Evolutionary conservation across 2,888 invertebrate genomes (phyloP), one percentile per base, ranked within the genome.

Genomic region (Heliconius hortense): DNA sequence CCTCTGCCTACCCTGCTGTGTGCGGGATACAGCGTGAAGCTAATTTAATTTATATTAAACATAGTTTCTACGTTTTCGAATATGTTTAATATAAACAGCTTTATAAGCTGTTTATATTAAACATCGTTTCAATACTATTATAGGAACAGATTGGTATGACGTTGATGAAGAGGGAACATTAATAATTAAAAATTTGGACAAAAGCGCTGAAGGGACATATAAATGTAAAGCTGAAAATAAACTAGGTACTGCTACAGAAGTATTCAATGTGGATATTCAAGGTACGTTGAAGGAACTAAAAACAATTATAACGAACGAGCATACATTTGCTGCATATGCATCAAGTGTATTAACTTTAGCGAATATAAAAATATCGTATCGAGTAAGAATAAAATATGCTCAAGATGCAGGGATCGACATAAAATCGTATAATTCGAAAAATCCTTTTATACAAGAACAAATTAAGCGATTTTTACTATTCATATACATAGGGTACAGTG

Each of bases 141-240:
- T 48, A 90, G 91, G 86, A 39, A 80, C 85, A 15, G 79, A 83
- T n/a, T 86, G 84, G 83, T 84, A 83, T 53, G 82, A 85, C n/a
- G 82, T 87, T 10, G 82, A 83, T 31, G 80, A 82, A 3, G 84
- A 89, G 35, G 89, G 87, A 0, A 85, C 87, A 18, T 79, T 91
- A 7, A 60, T 85, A 2, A 85, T 91, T 39, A 86, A 83, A 60
- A 82, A 88, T 63, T 72, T 90, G 0, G 84, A 83, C 11, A 71
- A 72, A 24, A 3, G 43, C 0, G 82, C 84, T 0, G 75, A 72
- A 26, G 88, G 89, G 0, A 39, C 7, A 0, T 90, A 88, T 76
- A 72, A 79, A 0, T 91, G 91, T 74, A 69, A 77, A 59, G 91
- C 90, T 21, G 64, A 76, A 13, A 90, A 90, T 59, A 1, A 31